Base-by-base conservation (phyloP, 2,113 vertebrate species). In the Candoia aspera region DNA sequence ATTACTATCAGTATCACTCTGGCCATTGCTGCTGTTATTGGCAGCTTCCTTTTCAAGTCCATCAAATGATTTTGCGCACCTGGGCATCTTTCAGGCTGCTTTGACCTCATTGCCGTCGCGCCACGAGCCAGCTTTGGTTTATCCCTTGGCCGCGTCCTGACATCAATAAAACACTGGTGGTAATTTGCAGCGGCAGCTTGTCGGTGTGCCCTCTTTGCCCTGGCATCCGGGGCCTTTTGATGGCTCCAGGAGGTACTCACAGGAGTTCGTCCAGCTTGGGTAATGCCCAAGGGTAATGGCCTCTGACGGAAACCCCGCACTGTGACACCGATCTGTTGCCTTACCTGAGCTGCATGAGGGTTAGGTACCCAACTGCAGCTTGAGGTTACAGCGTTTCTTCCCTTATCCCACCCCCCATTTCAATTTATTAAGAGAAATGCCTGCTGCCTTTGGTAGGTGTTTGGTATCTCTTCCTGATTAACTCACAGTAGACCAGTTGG, bases 341-440 rank as follows among this genome's bases (percentile, higher is more conserved):
- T 95, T 94, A 96, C 97, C 95, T 94, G 97, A 97, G 97, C 97
- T 93, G 97, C 96, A 96, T 93, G 96, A 97, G 98, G 97, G 97
- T 97, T 97, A 95, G 96, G 96, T 97, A 96, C 93, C 95, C 94
- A 94, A 97, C 97, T 96, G 86, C 91, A 93, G 97, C 96, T 95
- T 95, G 93, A 90, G 95, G 93, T 94, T 83, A 94, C 96, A 95
- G 94, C 87, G 87, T 95, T 91, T 94, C 95, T 96, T 91, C 58
- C 79, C 93, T 68, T 96, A 96, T 92, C 95, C 95, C 93, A 93
- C 89, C 85, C 29, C 15, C 3, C 26, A 11, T 26, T 33, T 26
- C 42, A 97, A 96, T 98, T 98, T 98, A 98, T 98, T 98, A 98
- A 98, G 98, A 97, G 96, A 94, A 98, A 97, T 93, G 96, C 97